A percentile compares a stretch with the other conserved stretches of the same genome.
Conservation (phyloP, 2,113 vertebrate species). For the Thinocorus orbignyianus region DNA sequence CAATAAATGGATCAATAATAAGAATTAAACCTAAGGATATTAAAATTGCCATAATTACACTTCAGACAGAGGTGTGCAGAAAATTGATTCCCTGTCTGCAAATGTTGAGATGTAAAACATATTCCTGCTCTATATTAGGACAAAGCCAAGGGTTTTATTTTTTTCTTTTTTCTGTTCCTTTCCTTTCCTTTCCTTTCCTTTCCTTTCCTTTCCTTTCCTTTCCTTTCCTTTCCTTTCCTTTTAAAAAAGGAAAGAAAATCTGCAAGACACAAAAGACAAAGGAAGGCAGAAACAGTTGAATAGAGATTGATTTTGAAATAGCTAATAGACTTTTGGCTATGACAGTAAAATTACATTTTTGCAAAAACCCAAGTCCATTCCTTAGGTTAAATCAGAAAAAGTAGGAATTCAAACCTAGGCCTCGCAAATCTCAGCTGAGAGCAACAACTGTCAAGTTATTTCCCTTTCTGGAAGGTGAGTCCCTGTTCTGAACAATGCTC, state of each 20-base stretch:
- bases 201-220: too few species aligned
- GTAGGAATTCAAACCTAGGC: not conserved
- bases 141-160: not conserved
- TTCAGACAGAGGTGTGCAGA: not conserved
- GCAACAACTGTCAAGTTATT: not conserved
- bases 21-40: slow-evolving; percentile 16
- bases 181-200: too few species aligned
- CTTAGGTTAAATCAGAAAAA: not conserved
- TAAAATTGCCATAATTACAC: slow-evolving; percentile 25
- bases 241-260: not conserved
- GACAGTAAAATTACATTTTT: not conserved
- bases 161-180: too few species aligned
- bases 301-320: not conserved
- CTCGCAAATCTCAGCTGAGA: not conserved
- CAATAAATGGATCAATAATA: slow-evolving; percentile 37
- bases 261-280: not conserved
- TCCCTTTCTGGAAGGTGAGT: not conserved
- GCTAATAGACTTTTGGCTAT: not conserved
- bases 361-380: not conserved
- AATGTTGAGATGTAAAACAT: not conserved
- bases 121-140: not conserved
- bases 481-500: not conserved
- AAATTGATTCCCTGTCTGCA: slow-evolving; percentile 30
- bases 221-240: not conserved
- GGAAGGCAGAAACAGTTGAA: not conserved